Conservation (phyloP, 2,888 invertebrate species). For the Boloria euphrosyne region DNA sequence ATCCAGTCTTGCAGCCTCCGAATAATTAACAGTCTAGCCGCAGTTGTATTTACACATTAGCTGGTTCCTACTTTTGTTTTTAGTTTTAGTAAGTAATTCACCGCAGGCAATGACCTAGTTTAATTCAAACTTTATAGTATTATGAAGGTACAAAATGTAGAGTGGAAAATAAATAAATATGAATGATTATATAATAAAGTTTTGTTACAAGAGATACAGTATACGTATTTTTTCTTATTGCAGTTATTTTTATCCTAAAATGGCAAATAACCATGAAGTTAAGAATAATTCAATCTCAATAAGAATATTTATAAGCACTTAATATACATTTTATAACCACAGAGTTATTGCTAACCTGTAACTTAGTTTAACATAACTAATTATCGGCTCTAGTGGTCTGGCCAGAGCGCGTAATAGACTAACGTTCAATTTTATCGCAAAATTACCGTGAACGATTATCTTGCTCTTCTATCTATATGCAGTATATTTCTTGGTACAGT, state of each 20-base stretch:
- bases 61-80: constrained; percentile 8
- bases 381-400: constrained; percentile 9
- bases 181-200: too few relatives aligned
- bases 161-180: too few relatives aligned
- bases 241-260: background rate
- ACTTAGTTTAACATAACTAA: constrained; percentile 18
- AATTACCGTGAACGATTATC: constrained; percentile 17
- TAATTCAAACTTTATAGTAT: background rate
- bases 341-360: background rate
- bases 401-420: background rate
- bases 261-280: background rate
- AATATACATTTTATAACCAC: background rate
- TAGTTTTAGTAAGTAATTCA: constrained; percentile 3
- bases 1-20: background rate
- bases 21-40: constrained; percentile 16
- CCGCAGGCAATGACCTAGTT: constrained; percentile 4
- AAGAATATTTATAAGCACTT: background rate
- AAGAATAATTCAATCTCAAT: background rate
- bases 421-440: constrained; percentile 15
- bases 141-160: too few relatives aligned
- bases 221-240: background rate
- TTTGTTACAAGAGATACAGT: too few relatives aligned
- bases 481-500: constrained; percentile 6
- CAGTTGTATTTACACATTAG: background rate
- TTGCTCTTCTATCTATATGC: constrained; percentile 8